Base-by-base conservation (phyloP, 23 tunicate species). In the Corella eumyota region DNA sequence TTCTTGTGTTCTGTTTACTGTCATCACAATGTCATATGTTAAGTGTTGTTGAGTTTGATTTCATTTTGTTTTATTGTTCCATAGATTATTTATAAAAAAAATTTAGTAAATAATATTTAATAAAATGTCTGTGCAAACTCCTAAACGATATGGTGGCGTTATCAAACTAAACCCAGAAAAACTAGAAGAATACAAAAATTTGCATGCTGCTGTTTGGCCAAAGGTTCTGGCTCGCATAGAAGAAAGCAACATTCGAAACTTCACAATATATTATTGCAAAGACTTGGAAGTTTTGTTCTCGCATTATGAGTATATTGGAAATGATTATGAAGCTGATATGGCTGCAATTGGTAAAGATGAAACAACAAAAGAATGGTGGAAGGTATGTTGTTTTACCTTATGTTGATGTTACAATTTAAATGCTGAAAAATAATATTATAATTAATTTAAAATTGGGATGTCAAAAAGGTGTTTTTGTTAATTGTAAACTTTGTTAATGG, bases 241-340 rank as follows among this genome's bases (percentile, higher is more conserved):
- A 36, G 33, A 71, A 60, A 86, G 95, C 71, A 86, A 86, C 50
- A 86, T 86, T 4, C 66, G 95, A 31, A 86, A 86, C 46, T 86
- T 70, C 60, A 77, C 95, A 3, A 86, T 86, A 5, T 86, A 86
- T 52, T 62, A 77, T 63, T 86, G 95, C 61, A 86, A 86, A 35
- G 75, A 78, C 48, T 33, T 86, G 20, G 95, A 86, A 9, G 80
- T 72, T 24, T 61, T 86, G 50, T 77, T 86, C 66, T 67, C 86
- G 26, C 95, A 86, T 45, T 50, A 68, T 45, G 95, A 86, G 53
- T 86, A 86, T 61, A 72, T 86, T 77, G 95, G 95, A 30, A 60
- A 54, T 52, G 76, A 86, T 47, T 52, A 72, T 45, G 71, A 77
- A 1, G 53, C 34, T 31, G 95, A 86, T 66, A 86, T 62, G 71